Percentiles rank a stretch among this genome's conserved stretches.
These are phyloP conservation scores for Danaus melanippus DNA, from an alignment of 1,140 invertebrate species.

Conservation along the genomic window DNA sequence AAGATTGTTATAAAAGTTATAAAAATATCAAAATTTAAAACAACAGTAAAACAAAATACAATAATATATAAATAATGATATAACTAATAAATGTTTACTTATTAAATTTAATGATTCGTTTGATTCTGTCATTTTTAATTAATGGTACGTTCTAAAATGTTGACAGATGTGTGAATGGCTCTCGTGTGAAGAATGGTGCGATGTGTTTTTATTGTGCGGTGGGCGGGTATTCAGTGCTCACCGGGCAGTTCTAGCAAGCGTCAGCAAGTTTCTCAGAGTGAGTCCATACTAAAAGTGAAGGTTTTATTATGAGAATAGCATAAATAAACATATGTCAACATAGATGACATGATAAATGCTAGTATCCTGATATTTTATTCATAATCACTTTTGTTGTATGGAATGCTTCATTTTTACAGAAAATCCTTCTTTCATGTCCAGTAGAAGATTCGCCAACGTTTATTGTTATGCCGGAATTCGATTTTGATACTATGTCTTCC, in stretches of 20 bases:
- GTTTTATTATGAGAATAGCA: too few relatives aligned
- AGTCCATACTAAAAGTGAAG: slow-evolving; percentile 6
- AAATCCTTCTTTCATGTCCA: slow-evolving; percentile 44
- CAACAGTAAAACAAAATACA: too few relatives aligned
- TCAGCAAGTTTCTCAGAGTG: slow-evolving; percentile 58
- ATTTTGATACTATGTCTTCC: slow-evolving; percentile 43
- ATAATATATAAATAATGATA: too few relatives aligned
- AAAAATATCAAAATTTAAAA: too few relatives aligned
- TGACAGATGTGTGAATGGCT: slow-evolving; percentile 54
- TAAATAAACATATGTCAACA: too few relatives aligned
- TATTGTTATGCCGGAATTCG: slow-evolving; percentile 56
- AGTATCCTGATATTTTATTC: too few relatives aligned
- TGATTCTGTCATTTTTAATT: too few relatives aligned
- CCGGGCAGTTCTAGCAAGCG: slow-evolving; percentile 53
- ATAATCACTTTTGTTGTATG: too few relatives aligned
- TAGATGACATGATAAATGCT: too few relatives aligned
- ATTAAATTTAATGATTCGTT: too few relatives aligned
- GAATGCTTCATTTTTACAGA: slow-evolving; percentile 29
- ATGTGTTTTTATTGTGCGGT: slow-evolving; percentile 47
- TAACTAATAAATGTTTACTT: too few relatives aligned
- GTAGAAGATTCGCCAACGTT: slow-evolving; percentile 43
- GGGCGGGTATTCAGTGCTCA: slow-evolving; percentile 50
- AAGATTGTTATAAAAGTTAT: too few relatives aligned
- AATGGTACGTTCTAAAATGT: slow-evolving; percentile 6
- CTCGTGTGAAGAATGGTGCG: slow-evolving; percentile 45